Base-by-base conservation (phyloP, 2,113 vertebrate genomes). In the Eidolon helvum region DNA sequence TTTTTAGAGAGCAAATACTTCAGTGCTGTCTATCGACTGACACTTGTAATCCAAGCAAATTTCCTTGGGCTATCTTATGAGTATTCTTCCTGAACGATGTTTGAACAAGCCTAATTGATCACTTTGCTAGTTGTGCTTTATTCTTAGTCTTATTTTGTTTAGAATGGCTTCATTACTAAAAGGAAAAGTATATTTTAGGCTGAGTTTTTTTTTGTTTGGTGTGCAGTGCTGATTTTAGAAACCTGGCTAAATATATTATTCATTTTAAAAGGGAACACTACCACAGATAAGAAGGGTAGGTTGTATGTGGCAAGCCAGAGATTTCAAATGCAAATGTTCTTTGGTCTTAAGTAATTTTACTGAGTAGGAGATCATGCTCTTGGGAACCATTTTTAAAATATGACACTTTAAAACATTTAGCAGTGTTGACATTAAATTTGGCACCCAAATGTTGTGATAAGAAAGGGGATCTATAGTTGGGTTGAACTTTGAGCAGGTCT, bases 341-440 rank as follows among this genome's bases (percentile, higher is more conserved):
- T 75, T 26, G 68, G 68, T 24, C 74, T 91, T 91, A 48, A 72
- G 61, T 92, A 57, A n/a, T 87, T 96, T 94, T 93, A 87, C 40
- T 74, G 48, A 92, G 19, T 71, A 55, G 30, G 28, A 92, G 68
- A 61, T 59, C 65, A 50, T 59, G 35, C 19, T 71, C 30, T 75
- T 85, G 19, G 48, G 24, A 90, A 74, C 66, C 40, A 8, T 94
- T 96, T 93, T 66, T n/a, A 55, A 92, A 69, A 74, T 40, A 82
- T 66, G 24, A 66, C 30, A 30, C 21, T 96, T 61, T 28, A 72
- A 88, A 50, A 38, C 38, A 82, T 82, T 94, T 53, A 45, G 69
- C 55, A 74, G 24, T 24, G 21, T 94, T 87, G 61, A 66, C 59
- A 77, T 82, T 93, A 72, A 55, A 65, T 87, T 90, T 91, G 63